Conservation (phyloP, 2,888 invertebrate species). For the Acleris emargana region DNA sequence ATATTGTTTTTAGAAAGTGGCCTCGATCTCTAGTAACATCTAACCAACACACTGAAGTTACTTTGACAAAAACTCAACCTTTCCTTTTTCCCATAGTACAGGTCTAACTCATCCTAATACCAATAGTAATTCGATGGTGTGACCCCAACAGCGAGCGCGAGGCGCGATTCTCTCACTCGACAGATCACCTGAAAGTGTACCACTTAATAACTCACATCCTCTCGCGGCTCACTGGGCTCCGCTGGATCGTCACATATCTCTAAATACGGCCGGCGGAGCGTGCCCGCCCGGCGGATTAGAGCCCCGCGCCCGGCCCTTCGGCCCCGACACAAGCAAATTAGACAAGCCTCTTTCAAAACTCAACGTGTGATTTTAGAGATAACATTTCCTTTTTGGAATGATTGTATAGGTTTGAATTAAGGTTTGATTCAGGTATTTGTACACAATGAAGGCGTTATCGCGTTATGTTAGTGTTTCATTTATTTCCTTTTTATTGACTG, state of each 20-base stretch:
- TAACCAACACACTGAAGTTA: too few relatives aligned
- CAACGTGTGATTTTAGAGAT: constrained; percentile 35
- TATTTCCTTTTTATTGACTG: too few relatives aligned
- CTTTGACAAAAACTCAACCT: too few relatives aligned
- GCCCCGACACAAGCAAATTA: constrained; percentile 45
- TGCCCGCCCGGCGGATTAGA: constrained; percentile 41
- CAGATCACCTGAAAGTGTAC: constrained; percentile 83
- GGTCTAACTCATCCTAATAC: too few relatives aligned
- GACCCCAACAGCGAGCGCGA: constrained; percentile 42
- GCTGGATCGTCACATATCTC: constrained; percentile 82
- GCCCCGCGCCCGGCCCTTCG: constrained; percentile 6
- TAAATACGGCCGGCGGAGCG: constrained; percentile 79
- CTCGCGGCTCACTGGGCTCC: constrained; percentile 80
- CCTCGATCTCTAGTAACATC: too few relatives aligned
- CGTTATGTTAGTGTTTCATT: too few relatives aligned
- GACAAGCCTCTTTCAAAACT: constrained; percentile 42
- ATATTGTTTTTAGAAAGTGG: too few relatives aligned
- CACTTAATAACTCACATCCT: constrained; percentile 83
- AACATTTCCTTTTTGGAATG: neutral
- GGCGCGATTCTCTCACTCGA: constrained; percentile 80
- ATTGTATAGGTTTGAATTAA: too few relatives aligned
- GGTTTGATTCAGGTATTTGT: too few relatives aligned
- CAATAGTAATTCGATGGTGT: constrained; percentile 24
- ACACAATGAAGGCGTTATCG: too few relatives aligned
- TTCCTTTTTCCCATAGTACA: too few relatives aligned